phyloP scores from a whole-genome alignment of 92 coral and sea anemone genomes.

The Porites rus region DNA sequence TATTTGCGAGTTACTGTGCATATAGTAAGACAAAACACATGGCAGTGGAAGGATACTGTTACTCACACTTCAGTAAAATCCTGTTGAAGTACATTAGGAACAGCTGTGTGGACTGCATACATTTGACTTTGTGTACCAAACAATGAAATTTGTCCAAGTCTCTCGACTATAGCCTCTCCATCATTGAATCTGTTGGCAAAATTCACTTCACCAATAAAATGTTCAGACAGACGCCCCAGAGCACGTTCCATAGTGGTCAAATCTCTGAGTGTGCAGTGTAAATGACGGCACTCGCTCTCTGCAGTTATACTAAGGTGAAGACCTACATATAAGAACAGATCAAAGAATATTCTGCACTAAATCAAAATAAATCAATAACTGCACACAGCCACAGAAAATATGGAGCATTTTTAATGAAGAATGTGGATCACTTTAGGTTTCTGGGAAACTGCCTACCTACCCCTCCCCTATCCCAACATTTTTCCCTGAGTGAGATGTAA shows the following conservation, averaged over 20 bases:
- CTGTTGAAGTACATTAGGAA: conserved; percentile 73
- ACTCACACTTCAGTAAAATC: conserved; percentile 98
- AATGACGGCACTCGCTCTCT: conserved; percentile 87
- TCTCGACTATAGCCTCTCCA: conserved; percentile 95
- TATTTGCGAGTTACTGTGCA: too few species aligned
- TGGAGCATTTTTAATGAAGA: too few species aligned
- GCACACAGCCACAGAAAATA: too few species aligned
- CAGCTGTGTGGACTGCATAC: conserved; percentile 67
- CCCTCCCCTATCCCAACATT: too few species aligned
- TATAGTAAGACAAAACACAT: background rate
- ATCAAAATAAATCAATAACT: too few species aligned
- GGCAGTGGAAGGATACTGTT: background rate
- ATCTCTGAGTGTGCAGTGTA: conserved; percentile 92
- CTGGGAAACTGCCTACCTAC: too few species aligned
- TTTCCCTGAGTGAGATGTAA: too few species aligned
- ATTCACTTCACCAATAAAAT: conserved; percentile 96
- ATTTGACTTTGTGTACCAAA: conserved; percentile 88
- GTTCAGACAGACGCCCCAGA: conserved; percentile 93
- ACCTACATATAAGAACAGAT: conserved; percentile 47
- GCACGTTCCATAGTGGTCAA: conserved; percentile 94
- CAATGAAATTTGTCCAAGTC: conserved; percentile 88
- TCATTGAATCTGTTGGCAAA: conserved; percentile 93
- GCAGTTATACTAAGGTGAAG: conserved; percentile 75
- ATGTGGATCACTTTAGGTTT: too few species aligned
- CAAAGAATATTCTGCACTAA: background rate